Evolutionary conservation across 35 echinoderm and acorn worm species (phyloP), one percentile per base, ranked within the genome.

Genomic region (Eucidaris tribuloides): DNA sequence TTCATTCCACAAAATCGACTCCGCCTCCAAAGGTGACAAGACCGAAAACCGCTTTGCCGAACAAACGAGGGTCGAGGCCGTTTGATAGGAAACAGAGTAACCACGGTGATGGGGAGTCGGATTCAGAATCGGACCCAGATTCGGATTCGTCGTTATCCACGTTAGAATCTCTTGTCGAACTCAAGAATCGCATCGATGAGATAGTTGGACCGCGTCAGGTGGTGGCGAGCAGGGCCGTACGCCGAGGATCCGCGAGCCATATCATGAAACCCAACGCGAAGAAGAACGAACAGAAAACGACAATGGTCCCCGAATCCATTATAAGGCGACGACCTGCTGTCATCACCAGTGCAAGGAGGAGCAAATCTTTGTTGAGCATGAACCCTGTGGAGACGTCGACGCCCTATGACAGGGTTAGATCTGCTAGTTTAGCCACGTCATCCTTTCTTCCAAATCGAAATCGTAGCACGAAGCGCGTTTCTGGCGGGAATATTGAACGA

Each of bases 91-190:
- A 43, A 72, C 32, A 25, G 4, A 43, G 17, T 72, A n/a, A 72
- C 17, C 33, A 20, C 7, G 33, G 66, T 20, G 40, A 72, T 15
- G 33, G 22, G 25, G 40, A n/a, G 5, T 72, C 66, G 13, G 36
- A 72, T 20, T 72, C 66, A 1, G 66, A 43, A 5, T 72, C 66
- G 11, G 35, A 72, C 28, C 2, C 66, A 23, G 66, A 72, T 24
- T 72, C 66, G 5, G 66, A 72, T 72, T 72, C 37, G 32, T 72
- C 66, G 13, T 39, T 72, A 18, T 72, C 66, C n/a, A 72, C 66
- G 2, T 43, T 72, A n/a, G 66, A 72, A 29, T 72, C 66, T 11
- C 43, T 72, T 32, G 14, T 25, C 23, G 66, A 72, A 41, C 35
- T 72, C 4, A 72, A 72, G 66, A 72, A 72, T n/a, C 36, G 66